Percentiles rank a stretch among this genome's conserved stretches.
Conservation (phyloP, 1,140 invertebrate genomes). For the Apocrypta bakeri region DNA sequence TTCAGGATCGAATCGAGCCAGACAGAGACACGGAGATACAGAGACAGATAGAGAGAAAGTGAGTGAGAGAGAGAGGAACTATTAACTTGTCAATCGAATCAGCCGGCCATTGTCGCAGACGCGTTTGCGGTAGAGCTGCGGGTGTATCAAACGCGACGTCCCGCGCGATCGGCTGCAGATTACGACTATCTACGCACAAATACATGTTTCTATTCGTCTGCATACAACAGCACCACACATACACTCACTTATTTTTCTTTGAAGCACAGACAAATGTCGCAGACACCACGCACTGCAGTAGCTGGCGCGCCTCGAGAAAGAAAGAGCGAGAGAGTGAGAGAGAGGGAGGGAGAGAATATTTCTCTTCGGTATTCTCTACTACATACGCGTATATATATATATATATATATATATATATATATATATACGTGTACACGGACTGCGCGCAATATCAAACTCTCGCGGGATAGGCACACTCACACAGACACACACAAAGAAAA, state of each 20-base stretch:
- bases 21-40: neutral
- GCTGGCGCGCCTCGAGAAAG: neutral
- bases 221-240: neutral
- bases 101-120: slow-evolving; percentile 39
- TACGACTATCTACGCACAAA: neutral
- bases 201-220: neutral
- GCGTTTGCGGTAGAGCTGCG: slow-evolving; percentile 25
- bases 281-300: neutral
- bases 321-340: neutral
- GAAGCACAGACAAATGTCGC: neutral
- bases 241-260: neutral
- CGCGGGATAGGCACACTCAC: slow-evolving; percentile 39
- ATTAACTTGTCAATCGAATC: slow-evolving; percentile 54
- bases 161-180: neutral
- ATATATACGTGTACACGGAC: slow-evolving; percentile 42
- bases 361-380: slow-evolving; percentile 1
- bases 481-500: neutral
- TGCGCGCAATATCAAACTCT: slow-evolving; percentile 53
- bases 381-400: slow-evolving; percentile 37
- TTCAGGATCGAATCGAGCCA: slow-evolving; percentile 37
- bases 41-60: slow-evolving; percentile 11
- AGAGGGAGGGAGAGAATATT: neutral
- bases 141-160: slow-evolving; percentile 8
- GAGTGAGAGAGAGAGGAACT: slow-evolving; percentile 21
- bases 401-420: too few species aligned